Percentiles rank a stretch among this genome's conserved stretches.
Evolutionary conservation across 2,888 invertebrate genomes (phyloP).

Genomic region (Lasius fuliginosus): DNA sequence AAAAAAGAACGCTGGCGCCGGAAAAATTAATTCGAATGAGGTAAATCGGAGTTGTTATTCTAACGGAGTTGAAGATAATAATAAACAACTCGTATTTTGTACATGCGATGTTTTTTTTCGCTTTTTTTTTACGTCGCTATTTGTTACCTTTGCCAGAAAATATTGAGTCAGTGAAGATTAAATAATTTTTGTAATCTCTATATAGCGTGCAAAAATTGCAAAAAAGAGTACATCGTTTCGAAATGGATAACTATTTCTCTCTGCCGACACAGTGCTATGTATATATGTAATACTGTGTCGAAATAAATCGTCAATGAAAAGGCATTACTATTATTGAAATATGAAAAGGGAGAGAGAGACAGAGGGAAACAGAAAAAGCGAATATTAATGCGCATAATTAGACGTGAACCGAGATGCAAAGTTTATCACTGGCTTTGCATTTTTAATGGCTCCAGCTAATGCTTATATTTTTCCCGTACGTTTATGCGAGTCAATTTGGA

Average conservation of each 20-base stretch:
- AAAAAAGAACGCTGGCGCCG: too few species aligned
- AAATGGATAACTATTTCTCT: constrained; percentile 25
- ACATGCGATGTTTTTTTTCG: background rate
- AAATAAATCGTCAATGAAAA: constrained; percentile 42
- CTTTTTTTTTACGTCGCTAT: background rate
- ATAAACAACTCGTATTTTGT: background rate
- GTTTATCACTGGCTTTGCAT: constrained; percentile 29
- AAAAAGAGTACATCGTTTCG: background rate
- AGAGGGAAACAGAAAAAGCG: background rate
- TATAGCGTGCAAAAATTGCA: constrained; percentile 18
- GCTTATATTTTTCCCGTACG: constrained; percentile 39
- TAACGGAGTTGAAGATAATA: background rate
- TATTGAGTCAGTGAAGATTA: constrained; percentile 36
- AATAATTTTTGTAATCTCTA: constrained; percentile 23
- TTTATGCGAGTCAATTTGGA: constrained; percentile 36
- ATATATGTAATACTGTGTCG: constrained; percentile 14
- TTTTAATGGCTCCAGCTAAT: constrained; percentile 27
- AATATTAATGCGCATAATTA: constrained; percentile 47
- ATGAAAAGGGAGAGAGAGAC: background rate
- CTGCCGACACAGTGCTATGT: background rate
- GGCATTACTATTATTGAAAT: constrained; percentile 12
- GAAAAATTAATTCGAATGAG: background rate
- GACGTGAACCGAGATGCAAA: constrained; percentile 44
- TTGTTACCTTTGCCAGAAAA: constrained; percentile 7
- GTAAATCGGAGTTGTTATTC: background rate